Base-by-base conservation (phyloP, 2,113 vertebrate species). In the Delphinapterus leucas region DNA sequence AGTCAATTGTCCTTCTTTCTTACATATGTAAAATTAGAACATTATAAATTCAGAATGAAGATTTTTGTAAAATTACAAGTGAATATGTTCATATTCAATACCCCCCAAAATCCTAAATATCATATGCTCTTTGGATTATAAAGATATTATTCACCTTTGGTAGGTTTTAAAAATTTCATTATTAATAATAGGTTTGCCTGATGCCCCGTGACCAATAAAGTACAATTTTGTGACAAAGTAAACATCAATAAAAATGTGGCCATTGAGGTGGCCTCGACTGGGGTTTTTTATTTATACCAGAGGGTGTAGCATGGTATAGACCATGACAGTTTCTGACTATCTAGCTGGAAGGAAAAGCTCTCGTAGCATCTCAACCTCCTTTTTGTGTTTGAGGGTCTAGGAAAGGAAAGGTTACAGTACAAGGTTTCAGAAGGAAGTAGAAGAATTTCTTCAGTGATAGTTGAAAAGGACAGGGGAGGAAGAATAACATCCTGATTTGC, bases 11-110 rank as follows among this genome's bases (percentile, higher is more conserved):
- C 47, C 33, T 82, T 84, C 67, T 79, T 58, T 74, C 65, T 93
- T 80, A 84, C 3, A 55, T 74, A 68, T 18, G 14, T 96, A 90
- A 95, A 94, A 86, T 86, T 65, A 92, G 63, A 84, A 81, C 15
- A 93, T 71, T n/a, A 89, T 86, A n/a, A 95, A 83, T 79, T 89
- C 77, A 79, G 25, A 96, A 87, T 33, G 58, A 76, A 93, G 14
- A 73, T 74, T 91, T 94, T 94, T 93, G 44, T 26, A 83, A 96
- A 94, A 70, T 76, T 47, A 65, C 21, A 96, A 80, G 81, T 87
- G 87, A 79, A 70, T 84, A 80, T 55, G 49, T 73, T 96, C 33
- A 53, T 91, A 65, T 36, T 68, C 67, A 92, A 70, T 65, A 28
- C 4, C 58, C 31, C 82, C 58, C 61, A 85, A 91, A 83, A 47